Percentiles rank a stretch among this genome's conserved stretches.
Conservation (phyloP, 2,888 invertebrate species). For the Epinotia brunnichana region DNA sequence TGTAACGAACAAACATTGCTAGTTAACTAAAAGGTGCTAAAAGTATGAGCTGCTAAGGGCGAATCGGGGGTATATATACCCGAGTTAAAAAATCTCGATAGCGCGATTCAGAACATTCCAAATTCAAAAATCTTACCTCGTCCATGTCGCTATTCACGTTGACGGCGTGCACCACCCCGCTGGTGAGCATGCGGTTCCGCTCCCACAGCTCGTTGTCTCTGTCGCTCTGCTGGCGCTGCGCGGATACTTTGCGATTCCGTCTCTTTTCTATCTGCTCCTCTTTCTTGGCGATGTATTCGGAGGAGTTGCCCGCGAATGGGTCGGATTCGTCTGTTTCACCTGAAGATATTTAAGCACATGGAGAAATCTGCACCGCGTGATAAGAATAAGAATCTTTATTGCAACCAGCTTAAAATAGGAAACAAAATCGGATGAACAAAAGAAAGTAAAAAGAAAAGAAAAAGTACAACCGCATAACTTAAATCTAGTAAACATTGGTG, state of each 20-base stretch:
- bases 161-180: conserved; percentile 95
- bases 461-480: too few species aligned
- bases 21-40: too few species aligned
- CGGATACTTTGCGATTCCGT: conserved; percentile 96
- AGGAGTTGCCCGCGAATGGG: conserved; percentile 94
- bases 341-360: too few species aligned
- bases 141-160: conserved; percentile 96
- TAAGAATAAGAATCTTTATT: too few species aligned
- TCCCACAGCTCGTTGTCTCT: conserved; percentile 99
- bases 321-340: conserved; percentile 96
- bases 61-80: not conserved
- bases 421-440: too few species aligned
- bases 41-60: not conserved
- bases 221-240: conserved; percentile 98
- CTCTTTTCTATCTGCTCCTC: conserved; percentile 96
- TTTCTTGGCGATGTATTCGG: conserved; percentile 96
- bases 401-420: too few species aligned
- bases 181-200: conserved; percentile 97
- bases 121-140: conserved; percentile 84
- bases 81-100: not conserved
- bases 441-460: too few species aligned
- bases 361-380: too few species aligned
- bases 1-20: conserved; percentile 56
- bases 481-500: too few species aligned
- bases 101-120: too few species aligned